phyloP scores from a whole-genome alignment of 1,140 invertebrate genomes.

The Philopotamus ludificatus region DNA sequence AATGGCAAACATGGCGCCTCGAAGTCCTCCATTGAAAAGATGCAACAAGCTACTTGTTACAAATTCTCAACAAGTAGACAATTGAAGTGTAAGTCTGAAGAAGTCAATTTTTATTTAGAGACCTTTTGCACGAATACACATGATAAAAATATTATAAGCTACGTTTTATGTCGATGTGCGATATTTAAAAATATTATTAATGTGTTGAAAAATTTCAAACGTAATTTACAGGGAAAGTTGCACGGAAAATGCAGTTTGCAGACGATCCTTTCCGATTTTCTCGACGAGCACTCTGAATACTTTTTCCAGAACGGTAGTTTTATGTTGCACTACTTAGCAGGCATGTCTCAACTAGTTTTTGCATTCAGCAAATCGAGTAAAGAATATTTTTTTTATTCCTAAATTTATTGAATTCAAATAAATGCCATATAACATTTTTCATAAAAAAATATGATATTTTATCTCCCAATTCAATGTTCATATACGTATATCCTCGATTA shows the following conservation, averaged over 20 bases:
- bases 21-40: background rate
- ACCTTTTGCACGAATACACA: too few relatives aligned
- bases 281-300: background rate
- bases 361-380: background rate
- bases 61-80: background rate
- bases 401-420: background rate
- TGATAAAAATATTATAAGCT: too few relatives aligned
- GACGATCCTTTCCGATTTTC: background rate
- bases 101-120: too few relatives aligned
- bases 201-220: too few relatives aligned
- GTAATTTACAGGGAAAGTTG: too few relatives aligned
- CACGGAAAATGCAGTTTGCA: background rate
- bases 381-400: conserved; percentile 6
- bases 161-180: too few relatives aligned
- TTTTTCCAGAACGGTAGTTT: background rate
- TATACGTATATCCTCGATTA: too few relatives aligned
- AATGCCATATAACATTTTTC: too few relatives aligned
- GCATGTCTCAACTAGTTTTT: background rate
- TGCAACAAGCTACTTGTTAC: background rate
- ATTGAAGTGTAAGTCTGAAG: background rate
- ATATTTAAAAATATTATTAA: too few relatives aligned
- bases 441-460: too few relatives aligned
- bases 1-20: background rate
- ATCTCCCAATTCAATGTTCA: too few relatives aligned
- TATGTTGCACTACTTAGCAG: background rate